Evolutionary conservation across 2,888 invertebrate genomes (phyloP).

Genomic region (Nomada ruficornis): DNA sequence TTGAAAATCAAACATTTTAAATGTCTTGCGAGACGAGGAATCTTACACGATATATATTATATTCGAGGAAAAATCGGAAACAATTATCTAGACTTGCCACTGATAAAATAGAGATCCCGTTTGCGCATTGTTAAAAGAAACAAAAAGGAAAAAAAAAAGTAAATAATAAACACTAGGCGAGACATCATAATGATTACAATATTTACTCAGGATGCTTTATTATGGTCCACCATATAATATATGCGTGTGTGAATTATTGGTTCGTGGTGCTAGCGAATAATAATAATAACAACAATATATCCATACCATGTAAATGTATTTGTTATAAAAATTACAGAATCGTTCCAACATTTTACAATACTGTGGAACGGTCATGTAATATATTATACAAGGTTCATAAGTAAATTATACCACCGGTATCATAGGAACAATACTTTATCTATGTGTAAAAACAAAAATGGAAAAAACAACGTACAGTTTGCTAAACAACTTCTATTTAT

Average conservation of each 20-base stretch:
- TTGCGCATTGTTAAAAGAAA: conserved; percentile 79
- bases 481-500: conserved; percentile 81
- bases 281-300: conserved; percentile 72
- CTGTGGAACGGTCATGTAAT: conserved; percentile 64
- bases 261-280: conserved; percentile 81
- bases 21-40: conserved; percentile 62
- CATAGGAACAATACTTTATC: conserved; percentile 79
- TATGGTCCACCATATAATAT: conserved; percentile 77
- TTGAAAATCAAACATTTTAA: conserved; percentile 78
- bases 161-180: conserved; percentile 70
- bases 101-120: conserved; percentile 71
- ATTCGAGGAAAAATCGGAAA: conserved; percentile 61
- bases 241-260: conserved; percentile 80
- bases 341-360: conserved; percentile 73
- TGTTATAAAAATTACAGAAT: conserved; percentile 73
- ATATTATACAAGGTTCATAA: conserved; percentile 74
- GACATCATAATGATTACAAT: conserved; percentile 83
- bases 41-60: conserved; percentile 61
- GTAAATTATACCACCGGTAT: conserved; percentile 73
- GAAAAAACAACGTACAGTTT: conserved; percentile 77
- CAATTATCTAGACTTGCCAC: conserved; percentile 68
- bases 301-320: conserved; percentile 77
- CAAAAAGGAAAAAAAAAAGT: conserved; percentile 6
- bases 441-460: conserved; percentile 61
- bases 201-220: conserved; percentile 85